Evolutionary conservation across 2,113 vertebrate genomes (phyloP).

Genomic region (Bubo blakistoni): DNA sequence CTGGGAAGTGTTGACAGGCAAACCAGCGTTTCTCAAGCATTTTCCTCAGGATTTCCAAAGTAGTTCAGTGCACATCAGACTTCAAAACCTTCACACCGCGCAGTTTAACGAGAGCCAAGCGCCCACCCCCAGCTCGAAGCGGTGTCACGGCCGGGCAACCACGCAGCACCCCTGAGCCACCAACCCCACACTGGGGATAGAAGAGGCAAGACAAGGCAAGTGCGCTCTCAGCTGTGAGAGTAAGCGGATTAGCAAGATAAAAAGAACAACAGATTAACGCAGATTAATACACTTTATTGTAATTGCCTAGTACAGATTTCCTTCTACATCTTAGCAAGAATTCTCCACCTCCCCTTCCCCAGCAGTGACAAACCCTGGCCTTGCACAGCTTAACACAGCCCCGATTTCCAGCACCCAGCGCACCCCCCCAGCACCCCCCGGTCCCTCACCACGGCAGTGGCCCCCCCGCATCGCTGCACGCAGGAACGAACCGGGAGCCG

Average conservation of each 20-base stretch:
- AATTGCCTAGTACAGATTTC: neutral
- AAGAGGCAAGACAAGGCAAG: neutral
- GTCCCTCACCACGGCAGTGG: accelerated
- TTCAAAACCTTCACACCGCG: neutral
- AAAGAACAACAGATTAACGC: neutral
- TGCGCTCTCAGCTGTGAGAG: neutral
- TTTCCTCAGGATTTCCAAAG: no score
- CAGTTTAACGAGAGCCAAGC: neutral
- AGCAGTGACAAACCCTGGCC: neutral
- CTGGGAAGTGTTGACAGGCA: accelerated
- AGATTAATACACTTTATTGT: conserved; percentile 28
- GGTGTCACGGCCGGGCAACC: neutral
- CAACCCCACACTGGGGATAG: neutral
- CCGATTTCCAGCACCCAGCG: neutral
- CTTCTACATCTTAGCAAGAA: neutral
- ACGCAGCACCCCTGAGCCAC: neutral
- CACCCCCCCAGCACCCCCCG: neutral
- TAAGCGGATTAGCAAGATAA: neutral
- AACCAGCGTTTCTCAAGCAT: neutral
- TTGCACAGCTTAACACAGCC: accelerated
- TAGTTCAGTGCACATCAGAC: accelerated
- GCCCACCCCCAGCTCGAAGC: neutral
- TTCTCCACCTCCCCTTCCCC: neutral
- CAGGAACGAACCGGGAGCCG: accelerated
- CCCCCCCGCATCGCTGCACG: accelerated